Percentiles rank a stretch among this genome's conserved stretches.
These are phyloP conservation scores for Eledone cirrhosa DNA, from an alignment of 2,888 invertebrate species.

Conservation along the genomic window DNA sequence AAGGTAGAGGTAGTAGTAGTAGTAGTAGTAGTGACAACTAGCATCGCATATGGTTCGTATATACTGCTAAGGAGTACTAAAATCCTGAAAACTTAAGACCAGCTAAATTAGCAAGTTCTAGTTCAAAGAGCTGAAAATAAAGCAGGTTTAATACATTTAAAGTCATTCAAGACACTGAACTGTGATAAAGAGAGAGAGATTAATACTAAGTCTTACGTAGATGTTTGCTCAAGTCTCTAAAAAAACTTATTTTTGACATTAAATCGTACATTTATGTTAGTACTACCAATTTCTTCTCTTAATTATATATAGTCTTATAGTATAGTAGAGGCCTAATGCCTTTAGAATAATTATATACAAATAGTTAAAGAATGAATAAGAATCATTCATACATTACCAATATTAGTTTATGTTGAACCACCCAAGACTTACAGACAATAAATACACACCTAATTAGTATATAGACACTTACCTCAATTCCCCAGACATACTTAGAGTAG, in stretches of 20 bases:
- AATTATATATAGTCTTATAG: too few species aligned
- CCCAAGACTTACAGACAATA: background rate
- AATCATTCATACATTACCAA: constrained; percentile 14
- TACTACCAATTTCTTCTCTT: too few species aligned
- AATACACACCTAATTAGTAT: constrained; percentile 25
- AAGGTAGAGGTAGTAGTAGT: too few species aligned
- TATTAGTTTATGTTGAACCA: background rate
- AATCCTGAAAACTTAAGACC: constrained; percentile 21
- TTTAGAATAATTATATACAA: background rate
- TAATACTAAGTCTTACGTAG: too few species aligned
- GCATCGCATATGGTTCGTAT: background rate
- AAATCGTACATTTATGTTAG: too few species aligned
- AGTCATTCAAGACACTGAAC: too few species aligned
- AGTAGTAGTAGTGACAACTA: background rate
- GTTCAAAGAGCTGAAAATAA: constrained; percentile 22
- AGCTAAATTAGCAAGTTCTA: constrained; percentile 11
- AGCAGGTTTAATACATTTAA: background rate
- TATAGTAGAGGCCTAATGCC: constrained; percentile 16
- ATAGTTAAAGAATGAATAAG: background rate
- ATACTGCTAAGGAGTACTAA: background rate
- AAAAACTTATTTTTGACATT: too few species aligned
- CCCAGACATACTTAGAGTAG: constrained; percentile 26
- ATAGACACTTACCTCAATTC: constrained; percentile 27
- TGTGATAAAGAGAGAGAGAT: too few species aligned
- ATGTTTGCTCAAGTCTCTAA: too few species aligned